Percentiles rank a stretch among this genome's conserved stretches.
phyloP scores from a whole-genome alignment of 92 coral and sea anemone genomes.

The Zoanthus gigantus region DNA sequence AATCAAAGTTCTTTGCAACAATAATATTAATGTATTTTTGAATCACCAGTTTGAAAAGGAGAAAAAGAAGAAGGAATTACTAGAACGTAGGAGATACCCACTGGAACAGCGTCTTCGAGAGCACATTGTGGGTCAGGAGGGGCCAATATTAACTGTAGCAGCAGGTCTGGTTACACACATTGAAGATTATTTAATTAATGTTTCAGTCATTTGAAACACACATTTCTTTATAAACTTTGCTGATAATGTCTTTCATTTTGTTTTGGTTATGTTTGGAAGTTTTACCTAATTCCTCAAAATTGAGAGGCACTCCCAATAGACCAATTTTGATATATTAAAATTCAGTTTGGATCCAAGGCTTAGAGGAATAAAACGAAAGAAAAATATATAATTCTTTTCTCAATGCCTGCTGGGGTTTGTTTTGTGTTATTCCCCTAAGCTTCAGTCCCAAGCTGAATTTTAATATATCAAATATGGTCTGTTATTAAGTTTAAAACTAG shows the following conservation, averaged over 20 bases:
- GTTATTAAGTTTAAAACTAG: too few relatives aligned
- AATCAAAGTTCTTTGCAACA: neutral
- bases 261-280: neutral
- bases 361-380: too few relatives aligned
- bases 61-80: constrained; percentile 83
- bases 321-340: too few relatives aligned
- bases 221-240: neutral
- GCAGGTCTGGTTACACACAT: constrained; percentile 70
- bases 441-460: too few relatives aligned
- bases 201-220: neutral
- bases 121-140: constrained; percentile 96
- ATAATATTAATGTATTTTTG: neutral
- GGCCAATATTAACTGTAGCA: constrained; percentile 94
- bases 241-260: neutral
- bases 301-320: too few relatives aligned
- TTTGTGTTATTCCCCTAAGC: too few relatives aligned
- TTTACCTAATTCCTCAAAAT: too few relatives aligned
- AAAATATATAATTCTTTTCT: too few relatives aligned
- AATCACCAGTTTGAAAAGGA: constrained; percentile 76
- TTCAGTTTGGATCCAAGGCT: too few relatives aligned
- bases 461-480: too few relatives aligned
- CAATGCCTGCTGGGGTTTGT: too few relatives aligned
- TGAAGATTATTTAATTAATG: neutral
- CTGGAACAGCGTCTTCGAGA: constrained; percentile 91
- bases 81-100: constrained; percentile 92